Evolutionary conservation across 35 echinoderm and acorn worm species (phyloP), one percentile per base, ranked within the genome.

Genomic region (Apostichopus japonicus): DNA sequence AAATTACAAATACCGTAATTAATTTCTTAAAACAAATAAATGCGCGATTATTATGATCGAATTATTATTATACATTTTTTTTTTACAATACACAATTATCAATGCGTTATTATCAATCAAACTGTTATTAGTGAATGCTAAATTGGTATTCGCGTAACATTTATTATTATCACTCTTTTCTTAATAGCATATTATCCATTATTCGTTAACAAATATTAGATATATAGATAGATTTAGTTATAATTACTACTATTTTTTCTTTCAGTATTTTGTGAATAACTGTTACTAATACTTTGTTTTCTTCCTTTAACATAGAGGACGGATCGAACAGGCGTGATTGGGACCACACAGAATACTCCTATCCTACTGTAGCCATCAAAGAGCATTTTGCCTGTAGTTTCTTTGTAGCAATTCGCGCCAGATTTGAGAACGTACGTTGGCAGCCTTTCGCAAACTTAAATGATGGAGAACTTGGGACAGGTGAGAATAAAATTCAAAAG

Each of bases 371-470:
- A n/a, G 5, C 81, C 54, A 9, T 58, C 16, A 51, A 17, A 57
- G 6, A 24, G 7, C 57, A 53, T 57, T 54, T 84, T 6, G 56
- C 16, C 6, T 84, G 81, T 24, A 58, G 56, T 24, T 58, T 84
- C 55, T 84, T 84, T 58, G 56, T 84, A 21, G 56, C 81, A 24
- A 54, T 55, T 58, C 2, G 81, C 19, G 81, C 81, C 23, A 84
- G 53, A n/a, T 57, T 84, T 55, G 21, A 8, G 6, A 24, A 84
- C 81, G 54, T 57, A 5, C 56, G 81, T 58, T 84, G 81, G 81
- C 81, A 84, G 23, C 81, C 81, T 19, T 84, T 84, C 56, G 81
- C 54, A 6, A 55, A 84, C 54, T 1, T 58, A 22, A 58, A 55
- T 19, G 54, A 58, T 1, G 54, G 21, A 23, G 15, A 84, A 21